phyloP scores from a whole-genome alignment of 2,797 vertebrate genomes.

The Enteromius afrohamiltoni region DNA sequence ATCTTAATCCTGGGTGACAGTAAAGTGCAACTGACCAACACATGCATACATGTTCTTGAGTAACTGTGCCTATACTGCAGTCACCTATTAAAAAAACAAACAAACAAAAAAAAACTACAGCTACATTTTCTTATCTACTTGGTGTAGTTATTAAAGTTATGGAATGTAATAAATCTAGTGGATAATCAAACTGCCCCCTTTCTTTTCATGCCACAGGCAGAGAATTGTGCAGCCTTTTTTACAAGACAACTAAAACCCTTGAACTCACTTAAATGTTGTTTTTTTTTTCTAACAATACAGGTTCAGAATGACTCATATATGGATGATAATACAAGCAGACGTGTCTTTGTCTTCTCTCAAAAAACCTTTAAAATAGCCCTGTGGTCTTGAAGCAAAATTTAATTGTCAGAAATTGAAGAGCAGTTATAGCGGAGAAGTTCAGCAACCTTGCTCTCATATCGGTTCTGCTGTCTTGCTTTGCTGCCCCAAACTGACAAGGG shows the following conservation, averaged over 20 bases:
- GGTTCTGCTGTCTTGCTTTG: constrained; percentile 5
- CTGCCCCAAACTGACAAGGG: constrained; percentile 30
- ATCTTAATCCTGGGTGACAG: constrained; percentile 32
- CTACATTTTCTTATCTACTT: not conserved
- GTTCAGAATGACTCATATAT: not conserved
- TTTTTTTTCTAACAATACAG: not conserved
- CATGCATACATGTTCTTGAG: not conserved
- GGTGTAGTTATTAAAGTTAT: not conserved
- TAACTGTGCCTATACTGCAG: not conserved
- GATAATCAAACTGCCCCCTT: not conserved
- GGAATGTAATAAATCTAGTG: not conserved
- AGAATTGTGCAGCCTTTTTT: not conserved
- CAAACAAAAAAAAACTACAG: not conserved
- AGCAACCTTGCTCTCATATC: constrained; percentile 15
- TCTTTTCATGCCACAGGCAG: not conserved
- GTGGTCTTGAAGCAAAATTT: constrained; percentile 3
- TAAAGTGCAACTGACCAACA: constrained; percentile 23
- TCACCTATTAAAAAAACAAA: not conserved
- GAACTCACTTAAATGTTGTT: not conserved
- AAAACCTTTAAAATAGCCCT: not conserved
- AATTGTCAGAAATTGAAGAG: constrained; percentile 38
- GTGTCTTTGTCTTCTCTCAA: not conserved
- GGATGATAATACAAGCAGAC: not conserved
- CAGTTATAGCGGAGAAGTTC: constrained; percentile 43
- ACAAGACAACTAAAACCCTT: not conserved